Evolutionary conservation across 2,797 vertebrate genomes (phyloP).

Genomic region (Cuniculus paca): DNA sequence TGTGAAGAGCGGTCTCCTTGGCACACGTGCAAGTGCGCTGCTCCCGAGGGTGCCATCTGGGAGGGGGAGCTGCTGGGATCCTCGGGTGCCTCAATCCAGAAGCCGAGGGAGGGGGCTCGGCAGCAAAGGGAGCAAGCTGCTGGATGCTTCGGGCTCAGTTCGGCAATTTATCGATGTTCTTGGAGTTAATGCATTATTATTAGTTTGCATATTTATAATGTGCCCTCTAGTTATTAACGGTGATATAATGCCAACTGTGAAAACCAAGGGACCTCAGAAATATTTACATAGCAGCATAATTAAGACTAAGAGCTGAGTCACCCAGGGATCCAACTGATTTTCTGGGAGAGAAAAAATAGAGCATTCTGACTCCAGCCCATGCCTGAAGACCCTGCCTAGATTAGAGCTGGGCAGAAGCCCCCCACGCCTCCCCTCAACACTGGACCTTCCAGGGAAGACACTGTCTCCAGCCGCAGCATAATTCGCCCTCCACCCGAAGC

Average conservation of each 20-base stretch:
- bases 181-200: conserved; percentile 72
- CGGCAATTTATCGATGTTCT: conserved; percentile 62
- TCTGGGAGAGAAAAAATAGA: conserved; percentile 45
- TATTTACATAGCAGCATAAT: conserved; percentile 80
- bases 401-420: neutral
- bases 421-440: neutral
- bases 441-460: neutral
- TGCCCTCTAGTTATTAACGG: conserved; percentile 79
- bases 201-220: conserved; percentile 81
- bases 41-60: neutral
- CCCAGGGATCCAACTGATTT: conserved; percentile 57
- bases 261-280: conserved; percentile 72
- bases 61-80: neutral
- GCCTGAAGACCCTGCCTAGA: neutral
- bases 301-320: conserved; percentile 81
- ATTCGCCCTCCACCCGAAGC: no score
- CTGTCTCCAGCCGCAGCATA: rapidly evolving
- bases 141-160: conserved; percentile 20
- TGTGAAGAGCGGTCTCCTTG: neutral
- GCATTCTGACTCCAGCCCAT: neutral
- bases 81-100: neutral
- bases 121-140: conserved; percentile 29
- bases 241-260: conserved; percentile 75
- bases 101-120: neutral
- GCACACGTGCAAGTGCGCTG: neutral